Evolutionary conservation across 1,140 invertebrate species (phyloP).

Genomic region (Pantala flavescens): DNA sequence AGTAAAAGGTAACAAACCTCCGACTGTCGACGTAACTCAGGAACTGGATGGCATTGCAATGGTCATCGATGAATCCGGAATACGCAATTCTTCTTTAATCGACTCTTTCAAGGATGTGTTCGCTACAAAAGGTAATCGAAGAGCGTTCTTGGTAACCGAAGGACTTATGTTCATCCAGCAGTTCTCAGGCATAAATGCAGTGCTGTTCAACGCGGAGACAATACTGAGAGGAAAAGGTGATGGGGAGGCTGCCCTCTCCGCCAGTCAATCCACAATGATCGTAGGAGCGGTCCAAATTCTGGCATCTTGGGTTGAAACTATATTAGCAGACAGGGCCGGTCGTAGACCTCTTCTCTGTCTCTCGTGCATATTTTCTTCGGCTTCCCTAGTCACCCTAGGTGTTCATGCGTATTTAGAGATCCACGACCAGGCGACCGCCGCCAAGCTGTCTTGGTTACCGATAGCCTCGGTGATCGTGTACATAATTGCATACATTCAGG

Average conservation of each 20-base stretch:
- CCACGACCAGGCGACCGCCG: not conserved
- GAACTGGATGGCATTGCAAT: not conserved
- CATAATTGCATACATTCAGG: conserved; percentile 53
- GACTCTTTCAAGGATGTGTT: conserved; percentile 32
- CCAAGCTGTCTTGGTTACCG: conserved; percentile 31
- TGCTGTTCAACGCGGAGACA: conserved; percentile 58
- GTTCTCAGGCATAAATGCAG: conserved; percentile 53
- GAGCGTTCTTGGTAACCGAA: conserved; percentile 32
- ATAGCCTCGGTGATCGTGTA: conserved; percentile 37
- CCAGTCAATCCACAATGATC: conserved; percentile 31
- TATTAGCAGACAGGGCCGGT: conserved; percentile 34
- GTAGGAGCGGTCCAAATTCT: conserved; percentile 31
- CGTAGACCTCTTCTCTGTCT: conserved; percentile 35
- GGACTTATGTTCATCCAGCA: conserved; percentile 50
- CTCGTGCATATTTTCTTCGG: conserved; percentile 24
- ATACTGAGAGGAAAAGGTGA: conserved; percentile 43
- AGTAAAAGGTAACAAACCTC: too few relatives aligned
- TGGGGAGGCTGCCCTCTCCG: conserved; percentile 35
- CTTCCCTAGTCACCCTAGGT: conserved; percentile 17
- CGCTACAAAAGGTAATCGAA: conserved; percentile 33
- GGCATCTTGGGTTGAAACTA: conserved; percentile 27
- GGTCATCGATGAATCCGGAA: not conserved
- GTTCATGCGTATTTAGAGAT: not conserved
- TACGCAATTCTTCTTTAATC: not conserved
- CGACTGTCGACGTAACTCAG: not conserved